Evolutionary conservation across 2,888 invertebrate genomes (phyloP).

Genomic region (Cheilosia pagana): DNA sequence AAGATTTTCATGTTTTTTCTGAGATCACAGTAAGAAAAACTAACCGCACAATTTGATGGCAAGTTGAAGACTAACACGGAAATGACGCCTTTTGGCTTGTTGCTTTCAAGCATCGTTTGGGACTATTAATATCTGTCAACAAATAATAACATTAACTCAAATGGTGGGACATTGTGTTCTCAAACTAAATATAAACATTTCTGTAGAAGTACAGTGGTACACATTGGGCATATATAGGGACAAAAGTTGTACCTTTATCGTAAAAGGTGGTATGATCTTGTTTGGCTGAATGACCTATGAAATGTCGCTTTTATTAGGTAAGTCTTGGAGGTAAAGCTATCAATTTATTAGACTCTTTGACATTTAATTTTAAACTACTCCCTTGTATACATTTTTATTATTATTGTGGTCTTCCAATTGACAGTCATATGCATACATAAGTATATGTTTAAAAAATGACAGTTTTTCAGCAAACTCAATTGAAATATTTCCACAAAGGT

Average conservation of each 20-base stretch:
- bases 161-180: background rate
- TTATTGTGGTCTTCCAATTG: too few species aligned
- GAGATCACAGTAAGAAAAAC: background rate
- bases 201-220: background rate
- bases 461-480: too few species aligned
- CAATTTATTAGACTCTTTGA: too few species aligned
- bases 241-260: background rate
- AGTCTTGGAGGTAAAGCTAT: too few species aligned
- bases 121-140: background rate
- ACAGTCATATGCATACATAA: too few species aligned
- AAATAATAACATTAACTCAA: background rate
- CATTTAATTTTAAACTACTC: too few species aligned
- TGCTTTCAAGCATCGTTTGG: background rate
- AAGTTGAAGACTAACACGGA: conserved; percentile 15
- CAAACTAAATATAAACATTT: background rate
- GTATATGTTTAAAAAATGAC: too few species aligned
- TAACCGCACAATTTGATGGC: conserved; percentile 5
- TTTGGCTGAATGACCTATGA: too few species aligned
- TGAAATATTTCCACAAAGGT: too few species aligned
- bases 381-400: too few species aligned
- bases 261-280: too few species aligned
- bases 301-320: too few species aligned
- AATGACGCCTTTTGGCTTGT: background rate
- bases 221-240: background rate
- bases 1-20: conserved; percentile 13